phyloP scores from a whole-genome alignment of 2,113 vertebrate genomes.

The Chlamydotis undulata region DNA sequence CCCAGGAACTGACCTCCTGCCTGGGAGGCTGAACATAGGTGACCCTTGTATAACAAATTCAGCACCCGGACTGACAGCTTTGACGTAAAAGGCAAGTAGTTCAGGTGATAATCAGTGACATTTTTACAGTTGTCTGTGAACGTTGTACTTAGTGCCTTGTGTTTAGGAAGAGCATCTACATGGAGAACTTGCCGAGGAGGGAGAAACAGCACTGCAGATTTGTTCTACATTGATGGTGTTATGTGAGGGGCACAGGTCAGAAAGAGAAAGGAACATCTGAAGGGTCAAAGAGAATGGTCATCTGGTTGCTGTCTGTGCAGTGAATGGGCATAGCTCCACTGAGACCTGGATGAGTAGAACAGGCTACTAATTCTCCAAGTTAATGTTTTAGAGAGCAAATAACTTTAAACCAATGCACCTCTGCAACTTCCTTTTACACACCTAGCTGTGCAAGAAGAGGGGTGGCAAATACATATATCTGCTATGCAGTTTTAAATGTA shows the following conservation, averaged over 20 bases:
- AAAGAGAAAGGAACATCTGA: background rate
- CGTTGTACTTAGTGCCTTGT: background rate
- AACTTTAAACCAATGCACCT: background rate
- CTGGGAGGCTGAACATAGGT: fast-evolving
- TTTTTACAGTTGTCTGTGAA: background rate
- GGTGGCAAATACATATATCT: background rate
- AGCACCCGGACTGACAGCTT: background rate
- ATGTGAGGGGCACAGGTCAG: background rate
- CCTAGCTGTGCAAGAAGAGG: background rate
- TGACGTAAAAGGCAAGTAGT: background rate
- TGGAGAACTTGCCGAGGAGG: background rate
- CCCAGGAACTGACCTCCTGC: background rate
- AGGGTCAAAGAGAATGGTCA: background rate
- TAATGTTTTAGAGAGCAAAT: background rate
- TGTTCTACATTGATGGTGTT: background rate
- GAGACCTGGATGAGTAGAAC: background rate
- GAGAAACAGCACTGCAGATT: background rate
- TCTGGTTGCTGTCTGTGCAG: background rate
- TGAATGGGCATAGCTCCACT: background rate
- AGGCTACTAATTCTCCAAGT: background rate
- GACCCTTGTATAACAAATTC: background rate
- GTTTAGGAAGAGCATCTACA: background rate
- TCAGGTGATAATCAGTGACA: background rate
- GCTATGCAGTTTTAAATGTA: background rate
- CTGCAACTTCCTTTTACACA: background rate